Evolutionary conservation across 2,113 vertebrate species (phyloP).

Genomic region (Solea solea): DNA sequence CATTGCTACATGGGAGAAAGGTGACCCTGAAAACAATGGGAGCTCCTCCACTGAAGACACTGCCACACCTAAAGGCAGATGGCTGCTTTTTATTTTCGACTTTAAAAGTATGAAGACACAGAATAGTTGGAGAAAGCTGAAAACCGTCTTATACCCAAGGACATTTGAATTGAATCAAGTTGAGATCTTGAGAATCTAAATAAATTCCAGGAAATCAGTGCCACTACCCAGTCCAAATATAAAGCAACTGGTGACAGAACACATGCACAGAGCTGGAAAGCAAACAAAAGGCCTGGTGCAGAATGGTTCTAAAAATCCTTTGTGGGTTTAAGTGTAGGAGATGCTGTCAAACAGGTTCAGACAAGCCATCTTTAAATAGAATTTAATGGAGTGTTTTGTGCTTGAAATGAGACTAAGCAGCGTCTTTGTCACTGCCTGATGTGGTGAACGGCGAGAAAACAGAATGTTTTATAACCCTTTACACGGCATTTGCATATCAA

Average conservation of each 20-base stretch:
- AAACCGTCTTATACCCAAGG: no score
- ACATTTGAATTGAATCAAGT: no score
- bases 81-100: no score
- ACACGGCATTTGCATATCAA: slow-evolving; percentile 71
- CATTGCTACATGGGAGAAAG: no score
- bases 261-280: slow-evolving; percentile 4
- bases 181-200: no score
- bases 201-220: neutral
- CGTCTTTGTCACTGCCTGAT: slow-evolving; percentile 54
- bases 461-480: slow-evolving; percentile 62
- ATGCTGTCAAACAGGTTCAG: slow-evolving; percentile 55
- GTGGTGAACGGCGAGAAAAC: slow-evolving; percentile 50
- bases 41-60: no score
- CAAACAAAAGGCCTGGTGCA: slow-evolving; percentile 6
- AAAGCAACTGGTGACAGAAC: neutral
- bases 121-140: no score
- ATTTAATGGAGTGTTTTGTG: slow-evolving; percentile 67
- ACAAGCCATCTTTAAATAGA: slow-evolving; percentile 61
- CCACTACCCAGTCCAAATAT: neutral
- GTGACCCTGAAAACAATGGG: no score
- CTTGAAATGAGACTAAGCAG: slow-evolving; percentile 58
- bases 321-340: slow-evolving; percentile 43
- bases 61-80: no score
- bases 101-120: no score
- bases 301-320: slow-evolving; percentile 40